These are phyloP conservation scores for Tortrix viridana DNA, from an alignment of 2,888 invertebrate species.

Conservation along the genomic window DNA sequence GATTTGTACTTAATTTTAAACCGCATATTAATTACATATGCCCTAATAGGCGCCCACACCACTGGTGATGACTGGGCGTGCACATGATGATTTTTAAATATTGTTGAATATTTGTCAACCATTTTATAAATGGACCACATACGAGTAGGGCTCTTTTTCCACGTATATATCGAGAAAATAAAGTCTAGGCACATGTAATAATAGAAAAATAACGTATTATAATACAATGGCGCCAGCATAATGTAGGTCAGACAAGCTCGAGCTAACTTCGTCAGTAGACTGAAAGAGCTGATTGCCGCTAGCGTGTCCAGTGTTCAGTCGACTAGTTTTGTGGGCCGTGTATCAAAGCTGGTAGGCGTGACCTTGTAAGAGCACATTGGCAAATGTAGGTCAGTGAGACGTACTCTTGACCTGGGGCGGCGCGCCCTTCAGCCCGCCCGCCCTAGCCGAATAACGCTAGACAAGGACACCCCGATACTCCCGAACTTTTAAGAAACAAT, in stretches of 20 bases:
- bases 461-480: constrained; percentile 57
- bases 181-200: too few relatives aligned
- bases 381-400: constrained; percentile 74
- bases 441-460: constrained; percentile 60
- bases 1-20: too few relatives aligned
- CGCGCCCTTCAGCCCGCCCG: constrained; percentile 63
- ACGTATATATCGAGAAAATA: too few relatives aligned
- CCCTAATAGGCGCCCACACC: too few relatives aligned
- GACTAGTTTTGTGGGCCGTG: constrained; percentile 40
- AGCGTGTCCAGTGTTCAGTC: constrained; percentile 36
- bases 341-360: constrained; percentile 46
- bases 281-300: constrained; percentile 28
- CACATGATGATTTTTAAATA: too few relatives aligned
- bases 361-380: constrained; percentile 69
- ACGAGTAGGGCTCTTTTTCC: too few relatives aligned
- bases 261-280: constrained; percentile 5
- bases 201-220: too few relatives aligned
- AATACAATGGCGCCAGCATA: background rate
- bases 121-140: too few relatives aligned
- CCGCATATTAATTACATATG: too few relatives aligned
- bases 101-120: too few relatives aligned
- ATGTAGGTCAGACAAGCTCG: background rate
- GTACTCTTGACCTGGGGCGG: constrained; percentile 75
- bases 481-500: constrained; percentile 13
- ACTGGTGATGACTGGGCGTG: too few relatives aligned